phyloP scores from a whole-genome alignment of 1,140 invertebrate species.

The Cydia strobilella region DNA sequence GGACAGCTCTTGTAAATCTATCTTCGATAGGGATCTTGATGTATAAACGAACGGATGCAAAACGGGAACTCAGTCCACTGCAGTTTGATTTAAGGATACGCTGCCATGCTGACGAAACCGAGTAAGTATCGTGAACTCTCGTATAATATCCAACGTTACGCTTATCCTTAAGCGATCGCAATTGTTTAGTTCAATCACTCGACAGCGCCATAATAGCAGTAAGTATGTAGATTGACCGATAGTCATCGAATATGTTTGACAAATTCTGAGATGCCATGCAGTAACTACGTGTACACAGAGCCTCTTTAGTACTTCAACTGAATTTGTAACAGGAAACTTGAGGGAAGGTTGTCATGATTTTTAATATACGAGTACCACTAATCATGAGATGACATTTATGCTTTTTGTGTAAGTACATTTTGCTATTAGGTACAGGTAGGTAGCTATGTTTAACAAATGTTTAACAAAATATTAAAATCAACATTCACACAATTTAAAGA shows the following conservation, averaged over 20 bases:
- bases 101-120: conserved; percentile 48
- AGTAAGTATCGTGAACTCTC: conserved; percentile 50
- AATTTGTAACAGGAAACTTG: not conserved
- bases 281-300: not conserved
- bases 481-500: not conserved
- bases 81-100: conserved; percentile 70
- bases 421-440: too few relatives aligned
- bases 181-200: conserved; percentile 52
- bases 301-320: not conserved
- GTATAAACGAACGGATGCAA: conserved; percentile 71
- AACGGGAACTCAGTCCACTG: conserved; percentile 61
- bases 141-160: conserved; percentile 44
- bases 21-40: conserved; percentile 77
- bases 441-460: too few relatives aligned
- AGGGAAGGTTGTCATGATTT: not conserved
- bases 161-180: conserved; percentile 58
- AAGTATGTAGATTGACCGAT: conserved; percentile 43
- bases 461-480: not conserved
- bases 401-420: too few relatives aligned
- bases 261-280: conserved; percentile 13
- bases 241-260: conserved; percentile 33
- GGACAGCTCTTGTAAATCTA: conserved; percentile 77
- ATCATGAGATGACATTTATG: too few relatives aligned
- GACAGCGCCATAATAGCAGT: conserved; percentile 24
- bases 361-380: too few relatives aligned